Evolutionary conservation across 2,797 vertebrate species (phyloP).

Genomic region (Acanthurus tractus): DNA sequence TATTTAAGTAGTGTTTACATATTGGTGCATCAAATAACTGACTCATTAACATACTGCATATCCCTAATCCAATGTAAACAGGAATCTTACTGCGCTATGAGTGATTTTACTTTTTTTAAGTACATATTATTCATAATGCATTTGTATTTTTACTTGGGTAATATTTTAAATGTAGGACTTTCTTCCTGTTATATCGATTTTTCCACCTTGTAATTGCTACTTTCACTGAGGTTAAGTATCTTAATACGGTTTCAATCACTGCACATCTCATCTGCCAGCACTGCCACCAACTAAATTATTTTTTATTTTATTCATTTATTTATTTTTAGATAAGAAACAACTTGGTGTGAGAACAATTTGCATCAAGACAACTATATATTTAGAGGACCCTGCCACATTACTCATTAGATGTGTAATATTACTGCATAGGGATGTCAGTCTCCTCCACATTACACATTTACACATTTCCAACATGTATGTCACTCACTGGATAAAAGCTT

Average conservation of each 20-base stretch:
- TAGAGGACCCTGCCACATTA: no score
- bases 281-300: no score
- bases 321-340: neutral
- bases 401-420: neutral
- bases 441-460: slow-evolving; percentile 10
- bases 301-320: neutral
- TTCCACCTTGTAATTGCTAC: no score
- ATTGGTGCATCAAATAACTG: neutral
- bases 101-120: neutral
- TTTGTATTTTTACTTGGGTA: no score
- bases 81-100: neutral
- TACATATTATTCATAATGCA: neutral
- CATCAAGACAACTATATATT: no score
- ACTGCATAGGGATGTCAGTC: neutral
- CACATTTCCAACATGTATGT: neutral
- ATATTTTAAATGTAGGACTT: neutral
- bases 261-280: neutral
- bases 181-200: neutral
- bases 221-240: neutral
- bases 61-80: no score
- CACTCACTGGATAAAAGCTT: slow-evolving; percentile 1
- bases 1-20: neutral
- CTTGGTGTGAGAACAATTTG: neutral
- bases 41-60: neutral
- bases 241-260: neutral